Base-by-base conservation (phyloP, 1,140 invertebrate species). In the Listronotus bonariensis region DNA sequence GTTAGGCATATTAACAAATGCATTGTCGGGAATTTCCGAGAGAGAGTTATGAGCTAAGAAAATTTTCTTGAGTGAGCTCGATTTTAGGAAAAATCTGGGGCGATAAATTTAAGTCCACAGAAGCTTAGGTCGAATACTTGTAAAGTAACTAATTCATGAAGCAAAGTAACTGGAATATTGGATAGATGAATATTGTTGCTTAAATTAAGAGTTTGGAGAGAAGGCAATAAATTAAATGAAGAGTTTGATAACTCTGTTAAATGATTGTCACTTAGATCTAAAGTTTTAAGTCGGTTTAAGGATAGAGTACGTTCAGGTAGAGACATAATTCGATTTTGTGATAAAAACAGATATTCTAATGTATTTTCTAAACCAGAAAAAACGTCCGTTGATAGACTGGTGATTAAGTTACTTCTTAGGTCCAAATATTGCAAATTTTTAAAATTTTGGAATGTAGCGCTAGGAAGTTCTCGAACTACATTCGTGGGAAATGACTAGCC, bases 401-500 rank as follows among this genome's bases (percentile, higher is more conserved):
- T 85, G 8, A 95, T 77, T 52, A 91, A 84, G 74, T 95, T 95
- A 15, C 90, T 88, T 11, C 88, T 88, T 9, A 95, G 77, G 73
- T 93, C 90, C 34, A 95, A 82, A 53, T 85, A 83, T 59, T 84
- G 82, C n/a, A 95, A 80, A 57, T 84, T 86, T 75, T 88, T 85
- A 74, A 92, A 92, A 73, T 89, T 87, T 59, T 88, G 83, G 74
- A 96, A 95, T 3, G 91, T 88, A 34, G 85, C 86, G 0, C 87
- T 68, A 0, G 93, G 92, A 53, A 96, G 82, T 81, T 96, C 92
- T 42, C 92, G 84, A 11, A 96, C 91, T 0, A 95, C 86, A 78
- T 96, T 97, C 64, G 91, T 85, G 20, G 0, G 90, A 88, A 14
- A 96, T 77, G 6, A 86, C 86, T 20, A 93, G 75, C 32, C 80